Percentiles rank a stretch among this genome's conserved stretches.
Conservation (phyloP, 2,888 invertebrate species). For the Troilus luridus region DNA sequence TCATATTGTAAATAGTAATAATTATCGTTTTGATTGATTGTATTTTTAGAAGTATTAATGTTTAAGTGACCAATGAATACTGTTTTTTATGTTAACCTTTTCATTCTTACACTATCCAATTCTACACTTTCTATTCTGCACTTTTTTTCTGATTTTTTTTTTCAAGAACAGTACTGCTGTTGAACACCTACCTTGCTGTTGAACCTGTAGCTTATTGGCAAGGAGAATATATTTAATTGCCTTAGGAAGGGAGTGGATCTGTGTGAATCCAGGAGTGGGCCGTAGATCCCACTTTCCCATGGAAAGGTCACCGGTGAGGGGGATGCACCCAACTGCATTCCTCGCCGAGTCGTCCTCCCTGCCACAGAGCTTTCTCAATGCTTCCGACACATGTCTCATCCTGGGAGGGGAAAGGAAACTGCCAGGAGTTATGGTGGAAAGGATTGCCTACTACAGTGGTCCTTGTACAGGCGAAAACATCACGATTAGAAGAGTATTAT, state of each 20-base stretch:
- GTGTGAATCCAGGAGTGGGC: conserved; percentile 43
- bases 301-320: conserved; percentile 46
- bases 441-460: not conserved
- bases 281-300: conserved; percentile 40
- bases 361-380: conserved; percentile 8
- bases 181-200: not conserved
- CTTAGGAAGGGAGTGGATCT: not conserved
- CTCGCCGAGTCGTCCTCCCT: conserved; percentile 5
- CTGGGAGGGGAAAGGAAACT: not conserved
- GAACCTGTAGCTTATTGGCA: not conserved
- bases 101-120: too few species aligned
- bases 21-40: too few species aligned
- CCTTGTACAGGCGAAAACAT: too few species aligned
- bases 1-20: too few species aligned
- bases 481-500: too few species aligned
- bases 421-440: not conserved
- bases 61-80: too few species aligned
- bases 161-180: not conserved
- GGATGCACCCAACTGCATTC: conserved; percentile 48
- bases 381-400: conserved; percentile 1
- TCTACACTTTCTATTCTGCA: too few species aligned
- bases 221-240: not conserved
- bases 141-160: too few species aligned
- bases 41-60: too few species aligned
- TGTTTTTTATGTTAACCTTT: too few species aligned